phyloP scores from a whole-genome alignment of 2,797 vertebrate species.

The Paratrypauchen microcephalus region DNA sequence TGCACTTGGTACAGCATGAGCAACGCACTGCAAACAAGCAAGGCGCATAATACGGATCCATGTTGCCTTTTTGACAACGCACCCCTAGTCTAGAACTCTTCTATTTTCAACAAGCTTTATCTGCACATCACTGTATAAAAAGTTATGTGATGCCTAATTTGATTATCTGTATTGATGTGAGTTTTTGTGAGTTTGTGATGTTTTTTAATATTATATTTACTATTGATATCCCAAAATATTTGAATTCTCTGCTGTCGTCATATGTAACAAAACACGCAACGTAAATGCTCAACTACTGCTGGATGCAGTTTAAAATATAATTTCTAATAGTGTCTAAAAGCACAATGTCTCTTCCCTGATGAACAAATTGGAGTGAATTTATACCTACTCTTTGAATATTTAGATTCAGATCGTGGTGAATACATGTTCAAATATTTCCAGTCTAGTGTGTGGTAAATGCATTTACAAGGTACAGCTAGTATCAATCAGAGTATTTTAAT shows the following conservation, averaged over 20 bases:
- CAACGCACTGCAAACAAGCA: conserved; percentile 44
- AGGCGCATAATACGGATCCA: conserved; percentile 38
- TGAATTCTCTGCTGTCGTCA: no score
- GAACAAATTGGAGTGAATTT: conserved; percentile 54
- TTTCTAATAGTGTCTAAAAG: no score
- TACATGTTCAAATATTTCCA: no score
- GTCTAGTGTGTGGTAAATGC: no score
- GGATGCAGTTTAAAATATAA: no score
- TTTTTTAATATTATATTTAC: no score
- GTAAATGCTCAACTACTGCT: no score
- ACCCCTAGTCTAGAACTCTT: conserved; percentile 14
- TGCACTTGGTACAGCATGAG: conserved; percentile 50
- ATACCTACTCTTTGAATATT: conserved; percentile 60
- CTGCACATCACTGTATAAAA: conserved; percentile 25
- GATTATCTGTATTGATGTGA: not conserved
- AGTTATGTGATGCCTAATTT: not conserved
- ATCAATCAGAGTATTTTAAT: no score
- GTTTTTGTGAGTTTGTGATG: no score
- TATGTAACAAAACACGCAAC: no score
- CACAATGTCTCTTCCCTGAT: not conserved
- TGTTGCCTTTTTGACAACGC: conserved; percentile 27
- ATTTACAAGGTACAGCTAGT: no score
- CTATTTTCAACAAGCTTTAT: conserved; percentile 27
- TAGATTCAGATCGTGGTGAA: conserved; percentile 46
- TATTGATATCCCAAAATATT: no score